Evolutionary conservation across 2,888 invertebrate genomes (phyloP).

Genomic region (Cheilosia impressa): DNA sequence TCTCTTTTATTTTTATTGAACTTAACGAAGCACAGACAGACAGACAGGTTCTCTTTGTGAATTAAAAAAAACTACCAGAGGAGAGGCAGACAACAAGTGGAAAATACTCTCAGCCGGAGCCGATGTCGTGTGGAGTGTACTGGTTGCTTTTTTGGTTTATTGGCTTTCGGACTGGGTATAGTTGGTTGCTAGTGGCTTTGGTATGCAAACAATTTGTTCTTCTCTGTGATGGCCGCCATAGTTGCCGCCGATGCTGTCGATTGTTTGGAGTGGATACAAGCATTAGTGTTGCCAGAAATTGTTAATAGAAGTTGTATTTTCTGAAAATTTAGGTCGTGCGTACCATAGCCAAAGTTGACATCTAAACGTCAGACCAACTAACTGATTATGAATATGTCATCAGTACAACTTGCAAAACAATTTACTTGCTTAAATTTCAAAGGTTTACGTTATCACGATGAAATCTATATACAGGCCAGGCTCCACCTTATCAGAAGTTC

Average conservation of each 20-base stretch:
- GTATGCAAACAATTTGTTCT: conserved; percentile 56
- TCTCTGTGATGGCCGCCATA: conserved; percentile 34
- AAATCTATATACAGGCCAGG: no score
- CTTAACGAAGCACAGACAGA: conserved; percentile 42
- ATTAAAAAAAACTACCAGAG: background rate
- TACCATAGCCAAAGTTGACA: no score
- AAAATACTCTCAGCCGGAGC: conserved; percentile 5
- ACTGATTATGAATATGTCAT: no score
- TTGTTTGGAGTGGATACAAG: background rate
- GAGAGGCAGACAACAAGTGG: conserved; percentile 57
- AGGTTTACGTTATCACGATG: no score
- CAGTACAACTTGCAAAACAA: no score
- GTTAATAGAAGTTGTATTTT: no score
- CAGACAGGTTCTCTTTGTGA: conserved; percentile 47
- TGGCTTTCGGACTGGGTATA: conserved; percentile 13
- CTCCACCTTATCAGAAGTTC: no score
- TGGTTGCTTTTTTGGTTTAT: conserved; percentile 7
- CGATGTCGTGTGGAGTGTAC: conserved; percentile 11
- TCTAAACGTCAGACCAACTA: no score
- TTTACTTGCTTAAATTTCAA: no score
- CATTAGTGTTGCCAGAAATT: conserved; percentile 24
- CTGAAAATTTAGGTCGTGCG: no score
- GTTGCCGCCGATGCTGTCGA: background rate
- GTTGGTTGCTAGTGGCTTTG: conserved; percentile 17
- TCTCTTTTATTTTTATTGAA: conserved; percentile 17